phyloP scores from a whole-genome alignment of 37 sponge, comb jelly and placozoan species.

The Petrosia ficiformis region DNA sequence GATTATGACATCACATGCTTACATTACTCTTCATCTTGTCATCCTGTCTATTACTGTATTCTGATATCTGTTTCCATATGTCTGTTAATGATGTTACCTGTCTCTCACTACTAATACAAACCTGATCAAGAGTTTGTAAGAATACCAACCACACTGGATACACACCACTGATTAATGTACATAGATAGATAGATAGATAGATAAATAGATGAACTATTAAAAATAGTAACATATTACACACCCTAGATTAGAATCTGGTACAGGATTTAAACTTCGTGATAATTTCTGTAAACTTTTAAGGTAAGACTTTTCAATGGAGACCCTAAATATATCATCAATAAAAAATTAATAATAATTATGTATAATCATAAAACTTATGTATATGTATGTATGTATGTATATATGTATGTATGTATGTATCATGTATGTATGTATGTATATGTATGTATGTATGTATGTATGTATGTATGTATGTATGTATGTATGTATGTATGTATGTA shows the following conservation, averaged over 20 bases:
- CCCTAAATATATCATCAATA: neutral
- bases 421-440: neutral
- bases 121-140: conserved; percentile 37
- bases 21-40: conserved; percentile 64
- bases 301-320: neutral
- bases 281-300: neutral
- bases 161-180: conserved; percentile 25
- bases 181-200: too few species aligned
- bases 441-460: neutral
- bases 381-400: neutral
- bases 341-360: neutral
- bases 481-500: neutral
- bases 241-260: neutral
- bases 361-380: neutral
- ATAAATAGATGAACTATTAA: too few species aligned
- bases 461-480: conserved; percentile 14
- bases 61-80: conserved; percentile 43
- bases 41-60: conserved; percentile 46
- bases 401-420: neutral
- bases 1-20: too few species aligned
- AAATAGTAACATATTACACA: neutral
- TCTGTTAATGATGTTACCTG: conserved; percentile 62
- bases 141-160: conserved; percentile 60
- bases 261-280: neutral
- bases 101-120: conserved; percentile 30